phyloP scores from a whole-genome alignment of 2,797 vertebrate genomes.

The Bothrops alternatus region DNA sequence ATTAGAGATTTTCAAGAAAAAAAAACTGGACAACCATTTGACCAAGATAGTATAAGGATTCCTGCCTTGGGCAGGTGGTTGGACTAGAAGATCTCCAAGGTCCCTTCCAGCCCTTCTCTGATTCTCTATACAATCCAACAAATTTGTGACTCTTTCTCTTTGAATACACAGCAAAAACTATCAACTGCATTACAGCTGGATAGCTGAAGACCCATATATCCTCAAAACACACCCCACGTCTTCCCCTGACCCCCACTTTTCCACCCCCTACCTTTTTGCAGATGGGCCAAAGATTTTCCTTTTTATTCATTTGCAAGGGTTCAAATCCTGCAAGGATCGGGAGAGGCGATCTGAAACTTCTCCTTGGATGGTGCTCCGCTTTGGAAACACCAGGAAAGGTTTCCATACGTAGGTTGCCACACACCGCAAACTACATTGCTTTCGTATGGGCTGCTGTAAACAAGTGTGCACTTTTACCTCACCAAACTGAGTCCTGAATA shows the following conservation, averaged over 20 bases:
- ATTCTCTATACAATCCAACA: not conserved
- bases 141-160: not conserved
- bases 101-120: not conserved
- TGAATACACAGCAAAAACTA: not conserved
- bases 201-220: not conserved
- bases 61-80: not conserved
- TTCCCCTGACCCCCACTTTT: not conserved
- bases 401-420: not conserved
- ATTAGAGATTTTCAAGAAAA: not conserved
- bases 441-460: not conserved
- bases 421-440: not conserved
- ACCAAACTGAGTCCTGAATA: not conserved
- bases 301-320: not conserved
- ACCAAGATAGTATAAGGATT: not conserved
- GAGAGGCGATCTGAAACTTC: not conserved
- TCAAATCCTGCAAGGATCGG: not conserved
- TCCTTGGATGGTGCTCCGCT: not conserved
- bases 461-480: not conserved
- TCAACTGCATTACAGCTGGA: not conserved
- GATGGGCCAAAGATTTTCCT: not conserved
- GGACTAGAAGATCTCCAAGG: not conserved
- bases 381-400: not conserved
- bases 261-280: not conserved
- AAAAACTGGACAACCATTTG: not conserved
- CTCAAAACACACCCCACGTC: fast-evolving